Evolutionary conservation across 2,113 vertebrate species (phyloP).

Genomic region (Mormyrus lacerda): DNA sequence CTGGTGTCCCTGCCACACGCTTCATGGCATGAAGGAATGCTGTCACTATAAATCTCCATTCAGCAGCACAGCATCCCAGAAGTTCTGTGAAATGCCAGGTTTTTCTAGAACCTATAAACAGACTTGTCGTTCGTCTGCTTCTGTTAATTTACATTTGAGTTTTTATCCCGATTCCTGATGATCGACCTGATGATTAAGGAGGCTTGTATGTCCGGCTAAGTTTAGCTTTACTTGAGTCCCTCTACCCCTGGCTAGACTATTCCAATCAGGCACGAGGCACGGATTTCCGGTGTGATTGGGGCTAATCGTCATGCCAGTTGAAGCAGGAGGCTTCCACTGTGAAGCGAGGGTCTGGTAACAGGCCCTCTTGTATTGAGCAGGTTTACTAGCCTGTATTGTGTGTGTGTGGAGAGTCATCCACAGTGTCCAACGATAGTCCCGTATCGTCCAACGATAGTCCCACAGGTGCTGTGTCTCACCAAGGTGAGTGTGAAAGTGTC

Average conservation of each 20-base stretch:
- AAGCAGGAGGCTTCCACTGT: background rate
- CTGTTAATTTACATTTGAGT: background rate
- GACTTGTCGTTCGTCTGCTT: background rate
- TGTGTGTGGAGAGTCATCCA: background rate
- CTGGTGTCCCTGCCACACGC: background rate
- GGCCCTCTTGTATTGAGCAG: background rate
- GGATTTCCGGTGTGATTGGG: background rate
- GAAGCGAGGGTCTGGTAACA: background rate
- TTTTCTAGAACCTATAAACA: background rate
- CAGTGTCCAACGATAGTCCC: background rate
- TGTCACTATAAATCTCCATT: background rate
- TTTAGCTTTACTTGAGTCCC: background rate
- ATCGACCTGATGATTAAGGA: background rate
- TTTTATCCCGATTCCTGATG: background rate
- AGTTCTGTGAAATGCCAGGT: background rate
- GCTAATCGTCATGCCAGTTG: background rate
- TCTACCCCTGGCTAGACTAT: background rate
- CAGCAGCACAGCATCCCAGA: background rate
- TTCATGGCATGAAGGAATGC: background rate
- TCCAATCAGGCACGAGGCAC: background rate
- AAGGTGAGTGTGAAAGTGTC: background rate
- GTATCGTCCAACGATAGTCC: background rate
- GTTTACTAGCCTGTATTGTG: background rate
- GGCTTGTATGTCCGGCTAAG: background rate
- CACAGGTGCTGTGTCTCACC: background rate